phyloP scores from a whole-genome alignment of 1,140 invertebrate genomes.

The Diploscapter pachys region DNA sequence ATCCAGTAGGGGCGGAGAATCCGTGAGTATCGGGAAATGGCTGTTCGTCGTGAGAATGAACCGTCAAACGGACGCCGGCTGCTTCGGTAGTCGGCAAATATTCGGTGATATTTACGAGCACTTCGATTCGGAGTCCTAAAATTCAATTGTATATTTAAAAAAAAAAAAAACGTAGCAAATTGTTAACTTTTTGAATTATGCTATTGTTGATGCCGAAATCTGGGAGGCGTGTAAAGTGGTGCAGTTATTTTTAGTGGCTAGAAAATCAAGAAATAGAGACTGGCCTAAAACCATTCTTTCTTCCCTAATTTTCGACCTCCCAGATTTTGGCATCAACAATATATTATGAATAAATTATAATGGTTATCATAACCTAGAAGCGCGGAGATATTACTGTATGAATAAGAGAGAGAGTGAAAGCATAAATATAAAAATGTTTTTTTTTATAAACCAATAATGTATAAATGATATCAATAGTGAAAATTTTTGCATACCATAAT shows the following conservation, averaged over 20 bases:
- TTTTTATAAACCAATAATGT: no score
- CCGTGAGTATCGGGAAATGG: slow-evolving; percentile 57
- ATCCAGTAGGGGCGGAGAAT: slow-evolving; percentile 56
- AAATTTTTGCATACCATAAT: slow-evolving; percentile 44
- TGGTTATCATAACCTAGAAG: neutral
- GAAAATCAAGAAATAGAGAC: no score
- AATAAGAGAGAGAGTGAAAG: neutral
- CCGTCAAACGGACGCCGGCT: slow-evolving; percentile 55
- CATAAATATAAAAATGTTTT: neutral
- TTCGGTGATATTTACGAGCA: slow-evolving; percentile 58
- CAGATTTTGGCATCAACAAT: neutral
- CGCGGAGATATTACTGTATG: neutral
- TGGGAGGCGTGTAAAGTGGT: no score
- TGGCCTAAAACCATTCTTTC: no score
- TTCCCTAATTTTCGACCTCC: no score
- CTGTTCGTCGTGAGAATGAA: slow-evolving; percentile 46
- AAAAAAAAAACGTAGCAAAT: neutral
- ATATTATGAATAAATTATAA: neutral
- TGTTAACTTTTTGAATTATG: neutral
- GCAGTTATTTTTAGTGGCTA: no score
- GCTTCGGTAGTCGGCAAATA: slow-evolving; percentile 58
- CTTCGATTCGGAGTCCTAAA: slow-evolving; percentile 52
- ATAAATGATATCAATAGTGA: slow-evolving; percentile 1
- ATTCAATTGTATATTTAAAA: neutral
- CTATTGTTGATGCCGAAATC: no score